A percentile compares a stretch with the other conserved stretches of the same genome.
Evolutionary conservation across 1,140 invertebrate species (phyloP).

Genomic region (Holcopasites calliopsidis): DNA sequence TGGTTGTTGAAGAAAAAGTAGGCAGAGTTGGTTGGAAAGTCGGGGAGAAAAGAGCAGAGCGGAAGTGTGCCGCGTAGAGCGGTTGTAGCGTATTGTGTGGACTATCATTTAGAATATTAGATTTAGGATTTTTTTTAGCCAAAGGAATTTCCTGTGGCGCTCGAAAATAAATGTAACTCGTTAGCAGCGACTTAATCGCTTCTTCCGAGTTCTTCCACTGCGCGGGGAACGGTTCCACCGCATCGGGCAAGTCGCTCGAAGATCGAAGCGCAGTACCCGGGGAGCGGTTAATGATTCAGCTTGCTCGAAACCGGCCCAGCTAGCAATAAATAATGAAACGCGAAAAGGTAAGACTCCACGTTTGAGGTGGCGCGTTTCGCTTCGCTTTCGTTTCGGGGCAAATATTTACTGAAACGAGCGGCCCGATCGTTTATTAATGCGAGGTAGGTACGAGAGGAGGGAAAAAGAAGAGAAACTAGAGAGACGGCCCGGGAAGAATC

Average conservation of each 20-base stretch:
- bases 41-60: too few relatives aligned
- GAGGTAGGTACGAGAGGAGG: neutral
- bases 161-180: neutral
- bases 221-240: neutral
- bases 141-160: too few relatives aligned
- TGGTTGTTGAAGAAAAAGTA: too few relatives aligned
- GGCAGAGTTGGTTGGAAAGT: too few relatives aligned
- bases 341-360: neutral
- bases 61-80: too few relatives aligned
- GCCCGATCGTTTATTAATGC: conserved; percentile 34
- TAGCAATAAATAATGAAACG: conserved; percentile 39
- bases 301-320: neutral
- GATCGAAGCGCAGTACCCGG: neutral
- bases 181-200: conserved; percentile 1
- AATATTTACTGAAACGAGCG: conserved; percentile 42
- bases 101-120: too few relatives aligned
- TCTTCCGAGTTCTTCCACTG: neutral
- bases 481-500: neutral
- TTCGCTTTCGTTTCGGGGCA: neutral
- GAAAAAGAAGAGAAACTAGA: neutral
- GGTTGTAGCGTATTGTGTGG: too few relatives aligned
- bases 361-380: conserved; percentile 23
- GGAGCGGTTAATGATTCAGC: conserved; percentile 28
- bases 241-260: neutral
- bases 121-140: too few relatives aligned